These are phyloP conservation scores for Tragelaphus buxtoni DNA, from an alignment of 2,113 vertebrate genomes.

Conservation along the genomic window DNA sequence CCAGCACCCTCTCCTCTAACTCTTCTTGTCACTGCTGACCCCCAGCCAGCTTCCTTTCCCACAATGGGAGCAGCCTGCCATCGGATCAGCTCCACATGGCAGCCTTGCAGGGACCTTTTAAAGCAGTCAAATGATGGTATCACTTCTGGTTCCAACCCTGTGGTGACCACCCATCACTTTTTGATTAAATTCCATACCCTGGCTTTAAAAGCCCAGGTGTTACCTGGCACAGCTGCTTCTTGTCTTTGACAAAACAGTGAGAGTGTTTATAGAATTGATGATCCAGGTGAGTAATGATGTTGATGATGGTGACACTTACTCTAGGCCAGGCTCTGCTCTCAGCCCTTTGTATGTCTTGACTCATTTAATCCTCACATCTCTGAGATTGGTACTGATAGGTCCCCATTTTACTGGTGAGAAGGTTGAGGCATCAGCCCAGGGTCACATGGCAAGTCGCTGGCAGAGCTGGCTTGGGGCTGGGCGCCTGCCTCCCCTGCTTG, in stretches of 20 bases:
- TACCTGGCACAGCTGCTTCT: not conserved
- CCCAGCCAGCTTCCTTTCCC: not conserved
- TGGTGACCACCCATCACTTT: not conserved
- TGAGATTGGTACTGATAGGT: not conserved
- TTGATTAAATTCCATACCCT: not conserved
- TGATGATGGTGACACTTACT: not conserved
- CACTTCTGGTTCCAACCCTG: not conserved
- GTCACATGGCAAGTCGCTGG: not conserved
- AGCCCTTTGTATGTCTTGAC: not conserved
- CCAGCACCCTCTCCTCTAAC: not conserved
- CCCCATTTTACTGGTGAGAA: not conserved
- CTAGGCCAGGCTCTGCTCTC: not conserved
- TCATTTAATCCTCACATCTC: not conserved
- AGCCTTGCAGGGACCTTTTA: not conserved
- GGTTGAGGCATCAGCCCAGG: not conserved
- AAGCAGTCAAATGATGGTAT: not conserved
- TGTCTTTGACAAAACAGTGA: not conserved
- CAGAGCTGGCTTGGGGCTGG: not conserved
- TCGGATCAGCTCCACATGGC: not conserved
- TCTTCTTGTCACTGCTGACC: not conserved
- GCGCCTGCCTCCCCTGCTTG: not conserved
- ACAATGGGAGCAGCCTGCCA: not conserved
- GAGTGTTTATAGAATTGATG: not conserved
- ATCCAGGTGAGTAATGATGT: not conserved
- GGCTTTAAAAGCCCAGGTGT: not conserved